A percentile compares a stretch with the other conserved stretches of the same genome.
Conservation (phyloP, 2,113 vertebrate species). For the Oreochromis tanganicae region DNA sequence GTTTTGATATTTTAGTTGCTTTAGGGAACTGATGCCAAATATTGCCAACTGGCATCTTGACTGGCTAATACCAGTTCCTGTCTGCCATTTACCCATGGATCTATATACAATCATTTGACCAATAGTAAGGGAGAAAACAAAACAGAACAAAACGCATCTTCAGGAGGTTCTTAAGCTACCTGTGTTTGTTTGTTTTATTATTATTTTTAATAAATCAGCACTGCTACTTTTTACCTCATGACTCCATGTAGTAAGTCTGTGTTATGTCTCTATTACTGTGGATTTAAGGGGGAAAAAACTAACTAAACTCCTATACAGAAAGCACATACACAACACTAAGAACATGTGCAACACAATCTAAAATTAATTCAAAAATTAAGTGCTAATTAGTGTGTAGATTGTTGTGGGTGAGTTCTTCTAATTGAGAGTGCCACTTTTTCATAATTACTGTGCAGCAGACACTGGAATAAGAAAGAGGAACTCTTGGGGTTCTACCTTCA, state of each 20-base stretch:
- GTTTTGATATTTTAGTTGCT: neutral
- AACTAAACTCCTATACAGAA: too few species aligned
- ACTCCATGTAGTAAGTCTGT: neutral
- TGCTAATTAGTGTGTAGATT: conserved; percentile 4
- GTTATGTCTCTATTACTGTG: neutral
- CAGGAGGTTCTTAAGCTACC: neutral
- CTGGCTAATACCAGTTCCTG: neutral
- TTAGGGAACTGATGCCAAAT: neutral
- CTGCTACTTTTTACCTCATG: neutral
- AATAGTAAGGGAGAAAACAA: neutral
- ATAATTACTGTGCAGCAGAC: conserved; percentile 19
- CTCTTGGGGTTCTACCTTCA: neutral
- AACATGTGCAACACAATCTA: neutral
- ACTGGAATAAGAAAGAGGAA: conserved; percentile 1
- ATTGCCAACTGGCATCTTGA: neutral
- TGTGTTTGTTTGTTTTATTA: neutral
- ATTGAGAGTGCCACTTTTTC: conserved; percentile 3
- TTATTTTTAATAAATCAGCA: neutral
- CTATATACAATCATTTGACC: neutral
- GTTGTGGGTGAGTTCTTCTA: neutral
- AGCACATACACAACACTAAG: neutral
- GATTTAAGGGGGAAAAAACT: rapidly evolving
- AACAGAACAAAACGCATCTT: neutral
- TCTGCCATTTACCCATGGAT: neutral
- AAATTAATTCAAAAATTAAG: conserved; percentile 19